Conservation (phyloP, 1,140 invertebrate species). For the Probaryconus sp. region DNA sequence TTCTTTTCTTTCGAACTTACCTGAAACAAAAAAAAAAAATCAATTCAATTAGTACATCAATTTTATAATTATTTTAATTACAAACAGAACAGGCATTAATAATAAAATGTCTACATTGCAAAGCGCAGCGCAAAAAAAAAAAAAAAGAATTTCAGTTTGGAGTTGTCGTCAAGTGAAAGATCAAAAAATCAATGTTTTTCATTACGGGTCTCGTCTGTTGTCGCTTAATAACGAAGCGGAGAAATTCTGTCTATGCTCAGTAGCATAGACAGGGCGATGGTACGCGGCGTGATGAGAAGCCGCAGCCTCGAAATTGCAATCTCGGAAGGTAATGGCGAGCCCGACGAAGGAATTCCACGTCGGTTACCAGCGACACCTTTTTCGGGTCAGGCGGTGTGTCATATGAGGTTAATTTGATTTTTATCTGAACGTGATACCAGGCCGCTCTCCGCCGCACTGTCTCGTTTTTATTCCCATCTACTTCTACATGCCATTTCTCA, state of each 20-base stretch:
- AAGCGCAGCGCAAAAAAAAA: too few relatives aligned
- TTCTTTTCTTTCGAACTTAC: too few relatives aligned
- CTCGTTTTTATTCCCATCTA: slow-evolving; percentile 48
- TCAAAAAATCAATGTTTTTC: slow-evolving; percentile 50
- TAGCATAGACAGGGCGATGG: too few relatives aligned
- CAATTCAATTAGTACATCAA: too few relatives aligned
- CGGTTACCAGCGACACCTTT: slow-evolving; percentile 48
- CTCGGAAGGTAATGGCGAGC: slow-evolving; percentile 63
- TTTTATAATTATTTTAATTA: too few relatives aligned
- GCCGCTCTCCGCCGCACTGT: slow-evolving; percentile 45
- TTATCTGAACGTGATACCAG: slow-evolving; percentile 72
- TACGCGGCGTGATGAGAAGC: slow-evolving; percentile 37
- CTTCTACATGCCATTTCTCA: slow-evolving; percentile 41
- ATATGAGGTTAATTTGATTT: slow-evolving; percentile 75
- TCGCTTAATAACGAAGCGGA: slow-evolving; percentile 58
- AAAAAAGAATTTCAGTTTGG: slow-evolving; percentile 38
- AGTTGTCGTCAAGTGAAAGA: slow-evolving; percentile 6
- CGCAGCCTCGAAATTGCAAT: slow-evolving; percentile 65
- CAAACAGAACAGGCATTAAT: too few relatives aligned
- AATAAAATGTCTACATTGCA: too few relatives aligned
- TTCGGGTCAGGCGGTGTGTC: slow-evolving; percentile 59
- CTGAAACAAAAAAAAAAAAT: too few relatives aligned
- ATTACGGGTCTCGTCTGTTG: slow-evolving; percentile 45
- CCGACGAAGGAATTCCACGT: slow-evolving; percentile 40
- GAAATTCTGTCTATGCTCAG: slow-evolving; percentile 42